Evolutionary conservation across 2,888 invertebrate species (phyloP).

Genomic region (Plebejus argus): DNA sequence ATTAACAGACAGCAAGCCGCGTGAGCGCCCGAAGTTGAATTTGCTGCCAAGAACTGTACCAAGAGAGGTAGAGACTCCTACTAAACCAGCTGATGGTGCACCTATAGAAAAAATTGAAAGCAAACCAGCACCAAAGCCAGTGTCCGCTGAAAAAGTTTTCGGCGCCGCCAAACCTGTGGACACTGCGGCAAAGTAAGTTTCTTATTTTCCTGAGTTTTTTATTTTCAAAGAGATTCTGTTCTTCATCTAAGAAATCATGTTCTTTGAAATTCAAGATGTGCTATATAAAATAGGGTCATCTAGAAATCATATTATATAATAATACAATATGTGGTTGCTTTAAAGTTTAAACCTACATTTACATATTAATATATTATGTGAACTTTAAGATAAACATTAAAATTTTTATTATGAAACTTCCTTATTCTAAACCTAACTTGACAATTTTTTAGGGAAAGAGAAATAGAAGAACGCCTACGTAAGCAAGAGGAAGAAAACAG

Average conservation of each 20-base stretch:
- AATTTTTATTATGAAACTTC: not conserved
- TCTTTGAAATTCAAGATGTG: constrained; percentile 46
- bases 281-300: constrained; percentile 59
- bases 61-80: constrained; percentile 70
- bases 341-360: constrained; percentile 67
- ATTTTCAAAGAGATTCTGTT: too few relatives aligned
- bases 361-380: constrained; percentile 16
- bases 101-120: constrained; percentile 46
- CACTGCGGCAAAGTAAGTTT: constrained; percentile 87
- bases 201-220: too few relatives aligned
- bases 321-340: constrained; percentile 61
- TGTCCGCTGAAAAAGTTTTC: constrained; percentile 89
- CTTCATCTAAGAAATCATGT: too few relatives aligned
- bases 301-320: constrained; percentile 58
- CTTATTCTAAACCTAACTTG: not conserved
- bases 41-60: constrained; percentile 91
- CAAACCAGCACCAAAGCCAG: constrained; percentile 64
- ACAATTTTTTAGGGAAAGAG: constrained; percentile 82
- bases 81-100: constrained; percentile 62
- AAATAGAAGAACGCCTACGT: constrained; percentile 93
- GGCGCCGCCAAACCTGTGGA: constrained; percentile 98
- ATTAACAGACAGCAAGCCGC: constrained; percentile 71
- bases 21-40: constrained; percentile 89
- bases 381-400: not conserved
- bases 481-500: constrained; percentile 77